phyloP scores from a whole-genome alignment of 2,888 invertebrate genomes.

The Ischnura elegans region DNA sequence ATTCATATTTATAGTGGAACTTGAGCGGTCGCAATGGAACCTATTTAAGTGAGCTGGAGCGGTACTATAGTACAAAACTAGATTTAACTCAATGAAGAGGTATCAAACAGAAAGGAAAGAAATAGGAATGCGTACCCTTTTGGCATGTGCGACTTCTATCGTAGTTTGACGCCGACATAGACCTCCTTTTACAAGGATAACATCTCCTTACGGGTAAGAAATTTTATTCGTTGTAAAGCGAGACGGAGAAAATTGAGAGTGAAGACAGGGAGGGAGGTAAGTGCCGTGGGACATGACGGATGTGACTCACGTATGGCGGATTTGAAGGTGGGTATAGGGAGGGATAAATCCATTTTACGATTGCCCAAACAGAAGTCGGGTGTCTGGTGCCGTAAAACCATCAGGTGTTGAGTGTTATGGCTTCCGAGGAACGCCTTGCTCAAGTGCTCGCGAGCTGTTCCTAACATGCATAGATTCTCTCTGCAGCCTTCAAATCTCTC shows the following conservation, averaged over 20 bases:
- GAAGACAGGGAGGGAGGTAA: background rate
- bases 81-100: too few species aligned
- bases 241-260: conserved; percentile 10
- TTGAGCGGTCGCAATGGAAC: too few species aligned
- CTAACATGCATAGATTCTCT: background rate
- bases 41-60: too few species aligned
- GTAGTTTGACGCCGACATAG: too few species aligned
- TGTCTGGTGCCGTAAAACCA: background rate
- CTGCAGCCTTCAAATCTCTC: background rate
- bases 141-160: too few species aligned
- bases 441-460: background rate
- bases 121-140: background rate
- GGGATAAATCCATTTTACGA: conserved; percentile 11
- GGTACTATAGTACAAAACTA: too few species aligned
- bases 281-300: background rate
- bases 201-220: background rate
- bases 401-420: conserved; percentile 2
- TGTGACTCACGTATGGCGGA: background rate
- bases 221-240: background rate
- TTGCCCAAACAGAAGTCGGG: background rate
- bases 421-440: background rate
- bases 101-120: too few species aligned
- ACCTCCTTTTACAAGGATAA: background rate
- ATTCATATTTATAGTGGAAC: too few species aligned
- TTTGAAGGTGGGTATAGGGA: background rate